Conservation (phyloP, 2,113 vertebrate species). For the Rafetus swinhoei region DNA sequence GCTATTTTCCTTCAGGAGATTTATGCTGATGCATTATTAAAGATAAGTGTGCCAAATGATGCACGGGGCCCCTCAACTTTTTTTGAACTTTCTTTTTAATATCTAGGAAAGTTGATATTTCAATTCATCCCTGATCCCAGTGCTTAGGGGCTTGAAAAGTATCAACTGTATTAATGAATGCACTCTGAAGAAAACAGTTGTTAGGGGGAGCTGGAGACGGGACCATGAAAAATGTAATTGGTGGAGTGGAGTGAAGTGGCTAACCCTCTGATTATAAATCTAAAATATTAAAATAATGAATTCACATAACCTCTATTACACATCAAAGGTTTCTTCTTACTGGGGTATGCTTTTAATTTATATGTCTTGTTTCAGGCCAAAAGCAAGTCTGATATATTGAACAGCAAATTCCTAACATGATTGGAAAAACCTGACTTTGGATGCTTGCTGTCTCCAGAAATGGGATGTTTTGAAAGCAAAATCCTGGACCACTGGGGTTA, state of each 20-base stretch:
- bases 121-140: constrained; percentile 60
- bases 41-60: constrained; percentile 64
- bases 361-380: constrained; percentile 32
- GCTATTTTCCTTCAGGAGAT: constrained; percentile 23
- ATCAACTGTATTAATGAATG: constrained; percentile 60
- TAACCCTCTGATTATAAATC: constrained; percentile 67
- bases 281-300: constrained; percentile 68
- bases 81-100: constrained; percentile 75
- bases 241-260: constrained; percentile 41
- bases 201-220: constrained; percentile 57
- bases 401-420: constrained; percentile 52
- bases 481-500: constrained; percentile 15
- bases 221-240: constrained; percentile 58
- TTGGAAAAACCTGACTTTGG: constrained; percentile 65
- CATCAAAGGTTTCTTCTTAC: constrained; percentile 69
- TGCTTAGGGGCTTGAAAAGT: constrained; percentile 46
- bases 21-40: constrained; percentile 45
- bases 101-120: constrained; percentile 66
- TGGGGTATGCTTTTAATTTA: constrained; percentile 72
- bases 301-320: constrained; percentile 60
- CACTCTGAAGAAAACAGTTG: constrained; percentile 55
- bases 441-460: constrained; percentile 37
- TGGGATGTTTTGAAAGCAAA: constrained; percentile 28
- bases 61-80: constrained; percentile 49
- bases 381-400: constrained; percentile 69